These are phyloP conservation scores for Lagenorhynchus albirostris DNA, from an alignment of 2,113 vertebrate genomes.

Conservation along the genomic window DNA sequence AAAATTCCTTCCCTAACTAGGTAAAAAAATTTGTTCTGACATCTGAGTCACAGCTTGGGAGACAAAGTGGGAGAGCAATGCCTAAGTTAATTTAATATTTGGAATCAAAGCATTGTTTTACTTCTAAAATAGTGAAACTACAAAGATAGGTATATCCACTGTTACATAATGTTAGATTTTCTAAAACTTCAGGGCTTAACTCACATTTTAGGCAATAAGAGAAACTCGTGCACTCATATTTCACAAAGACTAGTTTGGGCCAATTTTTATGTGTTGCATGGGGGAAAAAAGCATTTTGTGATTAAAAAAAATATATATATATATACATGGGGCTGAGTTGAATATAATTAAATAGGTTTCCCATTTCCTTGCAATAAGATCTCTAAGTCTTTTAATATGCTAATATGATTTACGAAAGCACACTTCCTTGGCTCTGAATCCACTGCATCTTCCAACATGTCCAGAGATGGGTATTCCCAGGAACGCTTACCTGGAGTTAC, in stretches of 20 bases:
- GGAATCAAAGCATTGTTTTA: slow-evolving; percentile 67
- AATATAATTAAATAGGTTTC: not conserved
- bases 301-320: not conserved
- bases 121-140: slow-evolving; percentile 54
- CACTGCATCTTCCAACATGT: not conserved
- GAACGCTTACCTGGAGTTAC: not conserved
- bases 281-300: not conserved
- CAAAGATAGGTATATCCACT: slow-evolving; percentile 15
- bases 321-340: not conserved
- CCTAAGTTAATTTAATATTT: slow-evolving; percentile 70
- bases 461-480: not conserved
- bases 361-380: not conserved
- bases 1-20: slow-evolving; percentile 47
- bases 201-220: not conserved
- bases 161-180: slow-evolving; percentile 50
- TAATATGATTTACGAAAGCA: not conserved
- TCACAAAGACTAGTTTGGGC: not conserved
- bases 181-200: not conserved
- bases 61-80: slow-evolving; percentile 58
- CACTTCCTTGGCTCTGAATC: not conserved
- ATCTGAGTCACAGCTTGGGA: slow-evolving; percentile 62
- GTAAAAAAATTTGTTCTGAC: slow-evolving; percentile 36
- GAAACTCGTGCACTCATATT: not conserved
- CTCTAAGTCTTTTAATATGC: not conserved
- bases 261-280: not conserved